Evolutionary conservation across 2,888 invertebrate species (phyloP), one percentile per base, ranked within the genome.

Genomic region (Synergus laeviventris): DNA sequence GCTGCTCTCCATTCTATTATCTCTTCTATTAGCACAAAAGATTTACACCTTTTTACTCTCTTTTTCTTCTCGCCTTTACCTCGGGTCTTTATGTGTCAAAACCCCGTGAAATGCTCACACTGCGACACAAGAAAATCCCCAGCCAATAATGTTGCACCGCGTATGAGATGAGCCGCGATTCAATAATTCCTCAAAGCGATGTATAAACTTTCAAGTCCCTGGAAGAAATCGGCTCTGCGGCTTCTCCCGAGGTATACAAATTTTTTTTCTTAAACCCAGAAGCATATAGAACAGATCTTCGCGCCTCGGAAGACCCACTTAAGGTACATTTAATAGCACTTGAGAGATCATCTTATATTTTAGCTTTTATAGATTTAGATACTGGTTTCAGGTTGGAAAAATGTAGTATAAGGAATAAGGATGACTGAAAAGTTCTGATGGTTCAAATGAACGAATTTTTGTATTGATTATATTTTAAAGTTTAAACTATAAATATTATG

Each of bases 101-200:
- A 85, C 76, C 78, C 78, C 77, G 78, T 85, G 85, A 89, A 88
- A 86, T 84, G 83, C 78, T 83, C 84, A 79, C 79, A 82, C 83
- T 81, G 84, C 64, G 81, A 78, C 70, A 75, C 76, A 74, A 82
- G 81, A 85, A 84, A 83, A 85, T 81, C 84, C 82, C 81, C 84
- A 79, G 84, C 86, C 86, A 86, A 85, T 86, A 84, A 87, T 85
- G 83, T 87, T 82, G 82, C 81, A 76, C 79, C 73, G 18, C 77
- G 76, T 61, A 76, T 42, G 60, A 31, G 74, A 74, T 39, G 74
- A 74, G 42, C 74, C 78, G 79, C 78, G 75, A 82, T 79, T 56
- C 74, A 74, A 75, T 77, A 77, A 79, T 78, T 81, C 77, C 49
- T 42, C 24, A 45, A 45, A 66, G 42, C 4, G 12, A 45, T 21